Base-by-base conservation (phyloP, 2,113 vertebrate genomes). In the Pseudorectes ferrugineus region DNA sequence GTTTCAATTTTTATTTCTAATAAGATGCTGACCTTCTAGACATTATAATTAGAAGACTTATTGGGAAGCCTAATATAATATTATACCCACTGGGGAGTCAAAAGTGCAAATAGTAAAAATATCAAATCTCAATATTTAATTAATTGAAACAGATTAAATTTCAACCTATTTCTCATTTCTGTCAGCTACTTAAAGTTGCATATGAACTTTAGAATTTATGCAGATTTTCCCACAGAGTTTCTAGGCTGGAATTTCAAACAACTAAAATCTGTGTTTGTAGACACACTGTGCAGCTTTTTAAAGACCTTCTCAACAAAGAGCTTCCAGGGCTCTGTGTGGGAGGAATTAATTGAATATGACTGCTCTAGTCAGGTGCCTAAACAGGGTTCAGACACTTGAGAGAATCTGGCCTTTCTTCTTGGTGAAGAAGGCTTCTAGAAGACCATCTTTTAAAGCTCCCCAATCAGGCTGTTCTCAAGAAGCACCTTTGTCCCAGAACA, bases 21-120 rank as follows among this genome's bases (percentile, higher is more conserved):
- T 98, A 98, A 97, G 97, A 97, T 97, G 95, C 90, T 98, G 98
- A 98, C 98, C 98, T 98, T 98, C 97, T 97, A 97, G 95, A 96
- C 92, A 88, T 97, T 98, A 98, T 98, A 98, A 98, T 98, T 98
- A 98, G 98, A 98, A 98, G 96, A 95, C 96, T 97, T 97, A 97
- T 96, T 97, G 97, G 95, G 96, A 95, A 96, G 96, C 97, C 96
- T 97, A 98, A 98, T 98, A 97, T 97, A 98, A 98, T 97, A 98
- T 96, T 92, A 97, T 97, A 97, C 98, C 97, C 98, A 19, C 96
- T 94, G 96, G 96, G 92, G 97, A 98, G 96, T 92, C 92, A 91
- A 91, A 96, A 95, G 96, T 95, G 95, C 95, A 92, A 93, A 96
- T 35, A 95, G 76, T 91, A 92, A 91, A 96, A 95, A 92, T 93